Evolutionary conservation across 2,888 invertebrate genomes (phyloP).

Genomic region (Salticus scenicus): DNA sequence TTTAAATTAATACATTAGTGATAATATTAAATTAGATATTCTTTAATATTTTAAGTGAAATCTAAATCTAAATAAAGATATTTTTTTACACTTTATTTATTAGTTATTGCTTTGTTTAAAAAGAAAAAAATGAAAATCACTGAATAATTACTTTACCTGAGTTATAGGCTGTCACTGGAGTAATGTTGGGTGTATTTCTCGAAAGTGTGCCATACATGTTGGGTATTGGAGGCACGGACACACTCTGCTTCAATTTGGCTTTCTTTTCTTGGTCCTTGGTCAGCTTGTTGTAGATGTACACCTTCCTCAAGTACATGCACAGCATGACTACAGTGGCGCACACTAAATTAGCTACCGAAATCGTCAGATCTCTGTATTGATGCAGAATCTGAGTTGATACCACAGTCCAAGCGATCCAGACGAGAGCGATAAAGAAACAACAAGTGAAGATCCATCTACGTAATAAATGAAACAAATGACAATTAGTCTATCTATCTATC

Average conservation of each 20-base stretch:
- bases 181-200: constrained; percentile 12
- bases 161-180: constrained; percentile 17
- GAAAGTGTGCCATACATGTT: constrained; percentile 63
- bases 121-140: no score
- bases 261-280: constrained; percentile 68
- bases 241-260: constrained; percentile 50
- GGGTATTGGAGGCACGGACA: constrained; percentile 23
- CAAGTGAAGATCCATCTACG: constrained; percentile 76
- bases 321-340: constrained; percentile 76
- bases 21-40: no score
- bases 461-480: not conserved
- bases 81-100: no score
- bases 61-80: no score
- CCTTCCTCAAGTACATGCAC: constrained; percentile 76
- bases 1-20: no score
- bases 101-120: no score
- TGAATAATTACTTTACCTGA: constrained; percentile 22
- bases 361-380: constrained; percentile 75
- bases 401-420: constrained; percentile 76
- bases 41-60: no score
- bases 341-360: constrained; percentile 76
- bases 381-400: constrained; percentile 74
- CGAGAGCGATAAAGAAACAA: constrained; percentile 74
- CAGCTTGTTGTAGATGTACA: constrained; percentile 73
- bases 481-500: no score